Conservation (phyloP, 2,888 invertebrate genomes). For the Hololepta plana region DNA sequence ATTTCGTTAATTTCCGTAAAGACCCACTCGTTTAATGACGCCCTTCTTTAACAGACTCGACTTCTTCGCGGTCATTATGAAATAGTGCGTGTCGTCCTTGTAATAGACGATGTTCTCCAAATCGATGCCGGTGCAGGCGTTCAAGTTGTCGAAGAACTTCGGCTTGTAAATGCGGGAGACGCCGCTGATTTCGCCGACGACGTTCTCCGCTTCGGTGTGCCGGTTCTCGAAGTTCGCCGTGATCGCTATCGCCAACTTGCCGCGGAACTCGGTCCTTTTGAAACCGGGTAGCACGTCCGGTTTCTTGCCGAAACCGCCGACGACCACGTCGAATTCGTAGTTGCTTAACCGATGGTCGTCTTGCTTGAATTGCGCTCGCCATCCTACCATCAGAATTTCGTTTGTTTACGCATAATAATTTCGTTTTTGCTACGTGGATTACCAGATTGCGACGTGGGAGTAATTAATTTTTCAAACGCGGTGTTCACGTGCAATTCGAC, state of each 20-base stretch:
- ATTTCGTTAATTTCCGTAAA: not conserved
- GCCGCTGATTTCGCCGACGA: slow-evolving; percentile 91
- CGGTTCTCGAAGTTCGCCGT: slow-evolving; percentile 98
- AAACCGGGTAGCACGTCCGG: slow-evolving; percentile 88
- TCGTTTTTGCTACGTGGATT: slow-evolving; percentile 9
- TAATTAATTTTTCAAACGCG: slow-evolving; percentile 67
- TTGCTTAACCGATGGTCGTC: slow-evolving; percentile 73
- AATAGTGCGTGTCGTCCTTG: slow-evolving; percentile 98
- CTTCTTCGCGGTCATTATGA: slow-evolving; percentile 99
- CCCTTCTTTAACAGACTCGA: slow-evolving; percentile 85
- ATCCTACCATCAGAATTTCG: slow-evolving; percentile 49
- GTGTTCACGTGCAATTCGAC: slow-evolving; percentile 91
- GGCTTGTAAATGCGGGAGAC: slow-evolving; percentile 98
- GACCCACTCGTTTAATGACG: slow-evolving; percentile 60
- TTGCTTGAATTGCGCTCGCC: slow-evolving; percentile 64
- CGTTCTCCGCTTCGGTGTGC: slow-evolving; percentile 80
- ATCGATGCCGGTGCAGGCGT: slow-evolving; percentile 81
- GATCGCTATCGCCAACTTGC: slow-evolving; percentile 96
- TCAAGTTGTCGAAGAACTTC: slow-evolving; percentile 91
- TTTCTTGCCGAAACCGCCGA: slow-evolving; percentile 97
- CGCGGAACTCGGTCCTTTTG: slow-evolving; percentile 87
- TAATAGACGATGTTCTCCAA: slow-evolving; percentile 98
- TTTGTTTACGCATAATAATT: slow-evolving; percentile 2
- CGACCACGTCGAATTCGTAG: slow-evolving; percentile 89
- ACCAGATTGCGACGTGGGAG: slow-evolving; percentile 51